Percentiles rank a stretch among this genome's conserved stretches.
Conservation (phyloP, 2,113 vertebrate genomes). For the Neopipo cinnamomea region DNA sequence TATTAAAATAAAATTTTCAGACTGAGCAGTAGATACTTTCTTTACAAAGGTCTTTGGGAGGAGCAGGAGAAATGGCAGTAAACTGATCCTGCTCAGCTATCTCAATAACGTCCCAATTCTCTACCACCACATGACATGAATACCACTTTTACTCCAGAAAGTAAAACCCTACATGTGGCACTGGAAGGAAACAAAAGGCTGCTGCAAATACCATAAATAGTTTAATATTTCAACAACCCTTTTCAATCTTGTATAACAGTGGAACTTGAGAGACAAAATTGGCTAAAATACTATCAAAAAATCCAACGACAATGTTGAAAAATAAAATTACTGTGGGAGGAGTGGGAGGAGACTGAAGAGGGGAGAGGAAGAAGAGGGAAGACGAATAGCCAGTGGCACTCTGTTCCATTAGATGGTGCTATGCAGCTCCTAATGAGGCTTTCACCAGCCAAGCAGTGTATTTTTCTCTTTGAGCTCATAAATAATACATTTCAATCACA, state of each 20-base stretch:
- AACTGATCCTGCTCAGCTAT: not conserved
- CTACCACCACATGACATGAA: not conserved
- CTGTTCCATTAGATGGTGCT: slow-evolving; percentile 38
- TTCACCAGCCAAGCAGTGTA: not conserved
- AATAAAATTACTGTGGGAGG: not conserved
- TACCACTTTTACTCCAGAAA: not conserved
- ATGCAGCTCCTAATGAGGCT: slow-evolving; percentile 23
- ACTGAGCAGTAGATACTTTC: not conserved
- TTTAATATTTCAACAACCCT: not conserved
- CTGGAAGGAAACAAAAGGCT: not conserved
- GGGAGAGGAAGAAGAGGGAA: not conserved
- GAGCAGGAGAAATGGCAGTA: not conserved
- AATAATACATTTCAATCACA: slow-evolving; percentile 48
- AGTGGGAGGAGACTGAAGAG: not conserved
- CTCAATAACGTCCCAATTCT: not conserved
- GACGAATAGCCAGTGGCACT: not conserved
- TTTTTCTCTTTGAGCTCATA: slow-evolving; percentile 21
- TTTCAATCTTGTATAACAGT: not conserved
- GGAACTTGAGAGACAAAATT: not conserved
- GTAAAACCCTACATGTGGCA: not conserved
- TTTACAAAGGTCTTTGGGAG: not conserved
- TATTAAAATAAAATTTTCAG: not conserved
- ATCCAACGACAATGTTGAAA: fast-evolving
- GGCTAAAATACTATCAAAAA: not conserved
- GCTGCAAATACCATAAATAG: not conserved